phyloP scores from a whole-genome alignment of 2,888 invertebrate species.

The Eumacrocentrus americanus region DNA sequence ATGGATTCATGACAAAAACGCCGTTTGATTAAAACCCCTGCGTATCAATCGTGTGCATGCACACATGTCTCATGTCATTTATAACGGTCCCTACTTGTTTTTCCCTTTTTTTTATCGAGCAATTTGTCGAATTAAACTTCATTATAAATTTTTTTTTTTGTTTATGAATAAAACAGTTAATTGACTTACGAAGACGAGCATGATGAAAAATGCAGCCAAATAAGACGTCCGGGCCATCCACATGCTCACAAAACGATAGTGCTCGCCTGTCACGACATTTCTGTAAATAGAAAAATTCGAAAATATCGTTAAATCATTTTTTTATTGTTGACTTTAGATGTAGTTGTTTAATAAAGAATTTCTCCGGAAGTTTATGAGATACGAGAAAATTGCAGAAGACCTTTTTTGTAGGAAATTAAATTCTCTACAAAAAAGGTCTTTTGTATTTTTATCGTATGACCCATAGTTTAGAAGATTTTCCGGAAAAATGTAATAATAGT shows the following conservation, averaged over 20 bases:
- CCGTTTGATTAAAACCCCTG: conserved; percentile 32
- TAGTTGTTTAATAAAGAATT: no score
- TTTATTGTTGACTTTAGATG: no score
- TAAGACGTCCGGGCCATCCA: conserved; percentile 96
- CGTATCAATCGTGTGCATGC: conserved; percentile 28
- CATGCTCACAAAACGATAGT: conserved; percentile 97
- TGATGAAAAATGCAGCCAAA: conserved; percentile 93
- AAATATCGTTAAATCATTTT: not conserved
- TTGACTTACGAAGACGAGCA: conserved; percentile 96
- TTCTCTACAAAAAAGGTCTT: no score
- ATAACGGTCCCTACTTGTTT: not conserved
- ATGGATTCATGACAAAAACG: conserved; percentile 23
- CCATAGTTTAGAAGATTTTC: no score
- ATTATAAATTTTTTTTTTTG: not conserved
- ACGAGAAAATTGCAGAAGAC: no score
- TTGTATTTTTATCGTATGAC: no score
- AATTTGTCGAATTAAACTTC: not conserved
- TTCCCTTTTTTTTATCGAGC: not conserved
- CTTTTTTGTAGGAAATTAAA: no score
- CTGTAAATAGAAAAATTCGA: conserved; percentile 61
- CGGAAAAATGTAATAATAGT: no score
- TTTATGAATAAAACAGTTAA: no score
- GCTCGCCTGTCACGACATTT: conserved; percentile 97
- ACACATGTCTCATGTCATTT: not conserved
- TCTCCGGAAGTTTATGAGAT: no score